Percentiles rank a stretch among this genome's conserved stretches.
phyloP scores from a whole-genome alignment of 1,140 invertebrate genomes.

The Plodia interpunctella region DNA sequence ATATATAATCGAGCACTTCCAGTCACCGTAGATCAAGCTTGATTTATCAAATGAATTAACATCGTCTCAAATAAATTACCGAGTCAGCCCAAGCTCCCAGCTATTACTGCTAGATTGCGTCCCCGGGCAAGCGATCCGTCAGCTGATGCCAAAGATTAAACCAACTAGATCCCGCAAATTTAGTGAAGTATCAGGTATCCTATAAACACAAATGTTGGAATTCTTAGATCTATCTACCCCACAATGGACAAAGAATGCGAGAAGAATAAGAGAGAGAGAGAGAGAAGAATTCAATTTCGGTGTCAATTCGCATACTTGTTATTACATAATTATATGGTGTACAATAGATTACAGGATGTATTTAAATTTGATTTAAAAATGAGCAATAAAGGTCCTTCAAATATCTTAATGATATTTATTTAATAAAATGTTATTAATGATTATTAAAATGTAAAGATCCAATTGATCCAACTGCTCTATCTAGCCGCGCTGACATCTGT shows the following conservation, averaged over 20 bases:
- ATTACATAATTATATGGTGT: too few relatives aligned
- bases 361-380: too few relatives aligned
- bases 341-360: too few relatives aligned
- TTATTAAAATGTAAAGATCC: neutral
- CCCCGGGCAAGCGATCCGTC: neutral
- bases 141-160: neutral
- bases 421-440: neutral
- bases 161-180: neutral
- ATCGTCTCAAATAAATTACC: neutral
- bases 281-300: too few relatives aligned
- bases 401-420: too few relatives aligned
- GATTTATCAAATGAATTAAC: neutral
- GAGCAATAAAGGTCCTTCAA: too few relatives aligned
- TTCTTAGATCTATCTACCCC: too few relatives aligned
- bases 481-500: neutral
- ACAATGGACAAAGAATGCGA: too few relatives aligned
- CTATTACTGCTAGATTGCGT: conserved; percentile 1
- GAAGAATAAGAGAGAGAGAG: too few relatives aligned
- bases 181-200: too few relatives aligned
- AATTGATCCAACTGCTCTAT: neutral
- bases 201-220: too few relatives aligned
- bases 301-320: too few relatives aligned
- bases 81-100: neutral
- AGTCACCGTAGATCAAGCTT: neutral
- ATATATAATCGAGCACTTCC: neutral